Base-by-base conservation (phyloP, 2,888 invertebrate genomes). In the Drosophila macrospina region DNA sequence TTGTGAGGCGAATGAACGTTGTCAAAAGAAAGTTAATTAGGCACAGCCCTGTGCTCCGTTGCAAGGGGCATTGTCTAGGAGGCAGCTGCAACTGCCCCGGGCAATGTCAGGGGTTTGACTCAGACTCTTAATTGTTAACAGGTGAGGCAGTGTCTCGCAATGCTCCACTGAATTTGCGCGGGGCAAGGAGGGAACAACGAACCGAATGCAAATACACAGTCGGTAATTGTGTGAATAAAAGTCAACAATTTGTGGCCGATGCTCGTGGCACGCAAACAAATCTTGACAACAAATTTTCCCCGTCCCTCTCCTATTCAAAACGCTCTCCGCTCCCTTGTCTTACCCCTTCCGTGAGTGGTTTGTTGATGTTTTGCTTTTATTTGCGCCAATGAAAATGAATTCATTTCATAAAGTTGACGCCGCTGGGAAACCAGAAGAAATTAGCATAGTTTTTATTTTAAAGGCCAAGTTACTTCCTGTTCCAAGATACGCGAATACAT, bases 151-250 rank as follows among this genome's bases (percentile, higher is more conserved):
- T 4, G 30, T 20, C 20, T 56, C 16, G 57, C 60, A 41, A 69
- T 60, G 75, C 52, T 69, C 42, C 60, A 45, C 52, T 74, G 75
- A 20, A 26, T 47, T 13, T 32, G 24, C 11, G 34, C 6, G 34
- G n/a, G 45, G 15, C 36, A 10, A 52, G 39, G 32, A 28, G 15
- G 54, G 42, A n/a, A 26, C 36, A 42, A 61, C 5, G 51, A 50
- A 42, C 32, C 44, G 70, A 78, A 81, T 83, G 74, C 73, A 86
- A 86, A 80, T 74, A 65, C 61, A 39, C 32, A 56, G 60, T 50
- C 64, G 68, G 63, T 81, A 89, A 89, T 89, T 86, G 87, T 88
- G 87, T 88, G 89, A 88, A 84, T 88, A 80, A 82, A 78, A 84
- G 79, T 69, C 72, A 80, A 86, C 84, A 80, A 59, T 80, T 83